These are phyloP conservation scores for Phenganax marumi DNA, from an alignment of 92 coral and sea anemone species.

Conservation along the genomic window DNA sequence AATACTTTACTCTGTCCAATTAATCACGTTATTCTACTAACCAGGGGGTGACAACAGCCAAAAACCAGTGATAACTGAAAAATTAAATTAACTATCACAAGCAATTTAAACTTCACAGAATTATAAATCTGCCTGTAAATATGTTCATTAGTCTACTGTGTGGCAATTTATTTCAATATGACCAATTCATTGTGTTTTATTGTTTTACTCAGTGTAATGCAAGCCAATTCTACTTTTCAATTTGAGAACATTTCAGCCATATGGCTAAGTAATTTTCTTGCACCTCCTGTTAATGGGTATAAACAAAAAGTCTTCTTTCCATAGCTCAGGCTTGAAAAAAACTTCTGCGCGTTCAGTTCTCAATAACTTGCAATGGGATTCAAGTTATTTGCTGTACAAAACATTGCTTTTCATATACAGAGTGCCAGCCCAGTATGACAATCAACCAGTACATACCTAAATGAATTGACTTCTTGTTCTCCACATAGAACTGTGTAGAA, in stretches of 20 bases:
- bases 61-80: constrained; percentile 14
- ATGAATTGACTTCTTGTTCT: constrained; percentile 4
- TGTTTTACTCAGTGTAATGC: neutral
- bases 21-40: too few species aligned
- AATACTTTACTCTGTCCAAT: too few species aligned
- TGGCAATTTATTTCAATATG: neutral
- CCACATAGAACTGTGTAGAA: neutral
- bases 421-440: neutral
- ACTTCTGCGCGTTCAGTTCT: neutral
- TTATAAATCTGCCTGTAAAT: neutral
- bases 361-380: neutral
- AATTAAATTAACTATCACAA: neutral
- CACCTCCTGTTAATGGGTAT: constrained; percentile 11
- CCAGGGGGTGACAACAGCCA: constrained; percentile 5
- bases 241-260: neutral
- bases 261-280: neutral
- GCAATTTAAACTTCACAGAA: neutral
- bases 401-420: neutral
- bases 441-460: neutral
- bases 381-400: neutral
- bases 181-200: neutral
- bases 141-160: neutral
- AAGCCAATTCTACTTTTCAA: neutral
- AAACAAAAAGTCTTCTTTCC: neutral
- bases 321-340: neutral